Evolutionary conservation across 2,113 vertebrate species (phyloP).

Genomic region (Nipponia nippon): DNA sequence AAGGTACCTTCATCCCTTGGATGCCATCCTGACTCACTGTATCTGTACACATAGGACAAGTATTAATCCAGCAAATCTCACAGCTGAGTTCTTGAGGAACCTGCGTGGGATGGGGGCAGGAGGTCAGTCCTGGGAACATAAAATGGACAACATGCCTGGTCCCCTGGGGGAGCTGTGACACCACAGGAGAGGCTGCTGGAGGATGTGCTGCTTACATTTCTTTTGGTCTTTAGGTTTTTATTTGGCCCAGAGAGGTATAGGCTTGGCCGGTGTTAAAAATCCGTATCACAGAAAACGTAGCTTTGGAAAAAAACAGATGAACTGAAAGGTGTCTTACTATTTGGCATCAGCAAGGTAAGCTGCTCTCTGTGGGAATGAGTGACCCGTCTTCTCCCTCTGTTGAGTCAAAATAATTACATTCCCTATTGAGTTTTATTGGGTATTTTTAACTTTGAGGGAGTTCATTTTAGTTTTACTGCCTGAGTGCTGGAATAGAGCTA

Average conservation of each 20-base stretch:
- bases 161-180: conserved; percentile 38
- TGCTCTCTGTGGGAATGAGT: accelerated
- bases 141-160: background rate
- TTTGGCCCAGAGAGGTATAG: background rate
- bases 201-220: background rate
- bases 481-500: background rate
- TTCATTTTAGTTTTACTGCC: conserved; percentile 28
- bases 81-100: background rate
- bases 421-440: background rate
- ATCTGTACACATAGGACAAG: accelerated
- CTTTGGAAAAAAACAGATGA: background rate
- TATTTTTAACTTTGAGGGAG: conserved; percentile 18
- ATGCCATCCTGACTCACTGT: background rate
- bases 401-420: background rate
- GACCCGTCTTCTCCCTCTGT: background rate
- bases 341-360: background rate
- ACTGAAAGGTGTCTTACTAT: background rate
- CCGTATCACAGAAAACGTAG: accelerated
- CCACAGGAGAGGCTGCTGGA: background rate
- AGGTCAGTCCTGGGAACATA: background rate
- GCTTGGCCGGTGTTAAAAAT: background rate
- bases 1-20: background rate
- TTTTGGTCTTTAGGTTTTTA: background rate
- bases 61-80: background rate
- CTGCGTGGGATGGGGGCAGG: background rate